These are phyloP conservation scores for Hartigia nigra DNA, from an alignment of 2,888 invertebrate species.

Conservation along the genomic window DNA sequence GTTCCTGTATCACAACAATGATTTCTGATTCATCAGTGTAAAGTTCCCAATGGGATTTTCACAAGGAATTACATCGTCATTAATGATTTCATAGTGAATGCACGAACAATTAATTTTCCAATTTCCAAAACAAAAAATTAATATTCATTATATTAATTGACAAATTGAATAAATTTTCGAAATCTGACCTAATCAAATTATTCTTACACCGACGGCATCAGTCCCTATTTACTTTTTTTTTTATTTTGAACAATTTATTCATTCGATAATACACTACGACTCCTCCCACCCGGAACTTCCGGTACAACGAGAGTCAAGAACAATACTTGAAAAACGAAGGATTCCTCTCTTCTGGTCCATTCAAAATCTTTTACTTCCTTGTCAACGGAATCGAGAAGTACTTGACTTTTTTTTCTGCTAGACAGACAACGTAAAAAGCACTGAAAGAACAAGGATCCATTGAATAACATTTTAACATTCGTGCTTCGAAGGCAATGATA, in stretches of 20 bases:
- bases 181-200: neutral
- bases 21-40: neutral
- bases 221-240: too few relatives aligned
- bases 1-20: neutral
- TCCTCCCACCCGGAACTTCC: neutral
- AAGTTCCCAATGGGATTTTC: neutral
- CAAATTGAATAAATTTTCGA: neutral
- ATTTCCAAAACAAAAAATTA: neutral
- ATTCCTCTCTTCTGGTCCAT: neutral
- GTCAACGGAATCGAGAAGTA: neutral
- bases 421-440: neutral
- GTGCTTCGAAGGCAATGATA: neutral
- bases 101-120: neutral
- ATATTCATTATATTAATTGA: neutral
- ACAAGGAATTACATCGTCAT: neutral
- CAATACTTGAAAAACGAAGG: neutral
- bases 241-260: too few relatives aligned
- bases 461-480: neutral
- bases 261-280: too few relatives aligned
- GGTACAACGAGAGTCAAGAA: neutral
- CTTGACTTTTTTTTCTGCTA: neutral
- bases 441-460: neutral
- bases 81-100: neutral
- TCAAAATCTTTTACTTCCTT: neutral
- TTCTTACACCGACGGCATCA: too few relatives aligned